phyloP scores from a whole-genome alignment of 2,797 vertebrate genomes.

The Coregonus ussuriensis region DNA sequence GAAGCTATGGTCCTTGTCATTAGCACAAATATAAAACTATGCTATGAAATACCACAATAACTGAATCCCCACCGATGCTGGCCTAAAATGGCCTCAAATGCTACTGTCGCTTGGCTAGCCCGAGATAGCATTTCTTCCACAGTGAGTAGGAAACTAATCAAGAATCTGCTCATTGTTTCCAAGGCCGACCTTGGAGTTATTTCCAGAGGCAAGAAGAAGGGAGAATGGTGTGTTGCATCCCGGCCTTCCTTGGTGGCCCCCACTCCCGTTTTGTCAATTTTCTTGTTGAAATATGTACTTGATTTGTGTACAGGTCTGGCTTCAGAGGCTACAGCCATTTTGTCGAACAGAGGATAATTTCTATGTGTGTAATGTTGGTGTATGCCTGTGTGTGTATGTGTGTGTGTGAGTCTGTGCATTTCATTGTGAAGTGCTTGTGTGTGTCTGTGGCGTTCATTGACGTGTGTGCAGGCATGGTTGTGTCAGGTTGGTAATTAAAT shows the following conservation, averaged over 20 bases:
- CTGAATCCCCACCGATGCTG: neutral
- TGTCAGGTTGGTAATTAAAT: neutral
- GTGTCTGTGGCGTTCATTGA: neutral
- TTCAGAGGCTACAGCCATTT: neutral
- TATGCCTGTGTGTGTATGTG: neutral
- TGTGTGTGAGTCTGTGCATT: neutral
- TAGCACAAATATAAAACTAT: neutral
- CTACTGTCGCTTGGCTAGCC: neutral
- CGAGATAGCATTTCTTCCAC: conserved; percentile 18
- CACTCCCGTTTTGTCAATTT: conserved; percentile 23
- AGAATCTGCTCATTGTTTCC: conserved; percentile 55
- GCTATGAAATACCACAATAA: neutral
- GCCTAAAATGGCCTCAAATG: neutral
- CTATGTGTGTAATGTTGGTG: neutral
- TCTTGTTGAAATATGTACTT: neutral
- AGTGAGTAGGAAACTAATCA: conserved; percentile 27
- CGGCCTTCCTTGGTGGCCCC: neutral
- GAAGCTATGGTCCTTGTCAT: neutral
- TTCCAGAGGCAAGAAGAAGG: conserved; percentile 45
- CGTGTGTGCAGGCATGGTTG: neutral
- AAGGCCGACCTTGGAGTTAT: conserved; percentile 67
- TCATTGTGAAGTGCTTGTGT: neutral
- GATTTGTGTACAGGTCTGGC: neutral
- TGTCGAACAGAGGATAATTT: neutral
- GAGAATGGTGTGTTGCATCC: conserved; percentile 32